Evolutionary conservation across 2,888 invertebrate species (phyloP), one percentile per base, ranked within the genome.

Genomic region (Caenorhabditis imperialis): DNA sequence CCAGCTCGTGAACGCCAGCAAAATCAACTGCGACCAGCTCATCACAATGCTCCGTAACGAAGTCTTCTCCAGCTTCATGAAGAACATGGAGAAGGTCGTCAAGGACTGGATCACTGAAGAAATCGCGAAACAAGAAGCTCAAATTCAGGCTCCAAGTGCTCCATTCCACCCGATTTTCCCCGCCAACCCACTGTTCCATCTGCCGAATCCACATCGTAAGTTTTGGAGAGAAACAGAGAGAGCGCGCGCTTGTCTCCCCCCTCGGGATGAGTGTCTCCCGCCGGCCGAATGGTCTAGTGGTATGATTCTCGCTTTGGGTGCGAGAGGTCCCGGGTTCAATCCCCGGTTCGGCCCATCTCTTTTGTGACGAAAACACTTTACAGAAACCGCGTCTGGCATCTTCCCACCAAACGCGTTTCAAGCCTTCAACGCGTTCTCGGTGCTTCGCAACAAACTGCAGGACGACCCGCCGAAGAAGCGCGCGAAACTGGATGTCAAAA

Each of bases 21-120:
- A 72, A 16, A 27, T 67, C 0, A 77, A 81, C 38, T 48, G 75
- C 44, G 94, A 95, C 88, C 93, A 93, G 58, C 91, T 97, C 54
- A 94, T 95, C n/a, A 94, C 95, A 87, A 92, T 93, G 61, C 91
- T 97, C 5, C 96, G 96, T 90, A 92, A 92, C 55, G 96, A 96
- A 90, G 93, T 96, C 80, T 93, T 93, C 23, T 92, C 93, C 37
- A 94, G 94, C 1, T 90, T 96, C 45, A 92, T 93, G 18, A 93
- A 92, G 81, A 91, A 95, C 45, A 93, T 96, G 81, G 96, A 96
- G 89, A 93, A 93, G 20, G 93, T 95, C 1, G 44, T 79, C 12
- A 61, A 61, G 20, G 75, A 79, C 6, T 79, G 77, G 77, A 61
- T 63, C 3, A 44, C 61, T 1, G 60, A 57, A 14, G 79, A 77